These are phyloP conservation scores for Xestia rhomboidea DNA, from an alignment of 2,888 invertebrate species.

Conservation along the genomic window DNA sequence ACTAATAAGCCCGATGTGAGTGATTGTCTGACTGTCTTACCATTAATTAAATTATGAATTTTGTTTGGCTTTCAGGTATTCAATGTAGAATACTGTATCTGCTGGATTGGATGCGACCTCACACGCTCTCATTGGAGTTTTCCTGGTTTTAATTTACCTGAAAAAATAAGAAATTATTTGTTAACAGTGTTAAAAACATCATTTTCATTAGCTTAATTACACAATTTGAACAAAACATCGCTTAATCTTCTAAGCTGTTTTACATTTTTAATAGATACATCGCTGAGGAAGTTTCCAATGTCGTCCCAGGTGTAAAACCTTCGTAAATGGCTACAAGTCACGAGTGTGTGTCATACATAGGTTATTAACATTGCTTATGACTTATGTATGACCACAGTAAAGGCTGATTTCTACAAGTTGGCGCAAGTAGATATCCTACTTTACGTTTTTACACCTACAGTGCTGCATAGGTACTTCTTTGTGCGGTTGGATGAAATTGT, in stretches of 20 bases:
- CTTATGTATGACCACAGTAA: not conserved
- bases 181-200: conserved; percentile 7
- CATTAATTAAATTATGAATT: conserved; percentile 17
- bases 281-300: conserved; percentile 23
- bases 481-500: not conserved
- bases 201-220: conserved; percentile 6
- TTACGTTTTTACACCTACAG: conserved; percentile 19
- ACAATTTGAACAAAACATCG: not conserved
- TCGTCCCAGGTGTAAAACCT: not conserved
- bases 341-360: conserved; percentile 27
- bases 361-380: conserved; percentile 32
- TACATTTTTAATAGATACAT: conserved; percentile 1
- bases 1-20: conserved; percentile 15
- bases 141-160: conserved; percentile 61
- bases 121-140: not conserved
- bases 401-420: conserved; percentile 49
- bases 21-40: conserved; percentile 2
- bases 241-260: not conserved
- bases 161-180: conserved; percentile 57
- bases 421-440: conserved; percentile 29
- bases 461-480: not conserved
- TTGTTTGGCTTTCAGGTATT: not conserved
- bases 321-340: conserved; percentile 16
- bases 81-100: not conserved
- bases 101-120: not conserved